A percentile compares a stretch with the other conserved stretches of the same genome.
Evolutionary conservation across 2,888 invertebrate genomes (phyloP).

Genomic region (Tortricodes alternella): DNA sequence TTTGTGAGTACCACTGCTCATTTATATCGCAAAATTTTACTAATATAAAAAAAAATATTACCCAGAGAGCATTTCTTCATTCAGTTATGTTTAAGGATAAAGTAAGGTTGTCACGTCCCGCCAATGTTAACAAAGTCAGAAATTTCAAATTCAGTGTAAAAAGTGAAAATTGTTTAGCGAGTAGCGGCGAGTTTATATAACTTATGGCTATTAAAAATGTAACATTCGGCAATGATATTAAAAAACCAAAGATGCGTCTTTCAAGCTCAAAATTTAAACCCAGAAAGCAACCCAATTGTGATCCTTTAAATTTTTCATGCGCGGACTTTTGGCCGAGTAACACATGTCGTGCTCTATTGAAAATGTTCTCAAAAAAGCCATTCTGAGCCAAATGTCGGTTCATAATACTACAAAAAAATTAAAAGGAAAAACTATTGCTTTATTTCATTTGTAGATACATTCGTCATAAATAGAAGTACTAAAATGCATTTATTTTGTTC

Average conservation of each 20-base stretch:
- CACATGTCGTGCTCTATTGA: too few species aligned
- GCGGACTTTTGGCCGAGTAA: too few species aligned
- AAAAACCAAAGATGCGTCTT: neutral
- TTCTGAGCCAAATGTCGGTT: too few species aligned
- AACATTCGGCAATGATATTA: too few species aligned
- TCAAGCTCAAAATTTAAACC: neutral
- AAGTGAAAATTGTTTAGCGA: neutral
- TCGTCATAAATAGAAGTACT: too few species aligned
- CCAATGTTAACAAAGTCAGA: constrained; percentile 9
- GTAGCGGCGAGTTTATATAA: neutral
- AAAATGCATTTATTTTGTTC: too few species aligned
- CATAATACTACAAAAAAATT: too few species aligned
- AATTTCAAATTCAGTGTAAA: constrained; percentile 9
- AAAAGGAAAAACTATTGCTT: too few species aligned
- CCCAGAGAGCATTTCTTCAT: constrained; percentile 9
- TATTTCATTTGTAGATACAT: too few species aligned
- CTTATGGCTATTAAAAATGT: neutral
- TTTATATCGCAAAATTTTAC: neutral
- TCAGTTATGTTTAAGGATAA: constrained; percentile 7
- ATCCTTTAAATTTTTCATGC: too few species aligned
- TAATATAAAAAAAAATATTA: constrained; percentile 5
- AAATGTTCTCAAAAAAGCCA: too few species aligned
- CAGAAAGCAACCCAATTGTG: too few species aligned
- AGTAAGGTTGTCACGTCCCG: neutral
- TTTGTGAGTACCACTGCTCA: neutral